Evolutionary conservation across 2,797 vertebrate genomes (phyloP), one percentile per base, ranked within the genome.

Genomic region (Aplochiton taeniatus): DNA sequence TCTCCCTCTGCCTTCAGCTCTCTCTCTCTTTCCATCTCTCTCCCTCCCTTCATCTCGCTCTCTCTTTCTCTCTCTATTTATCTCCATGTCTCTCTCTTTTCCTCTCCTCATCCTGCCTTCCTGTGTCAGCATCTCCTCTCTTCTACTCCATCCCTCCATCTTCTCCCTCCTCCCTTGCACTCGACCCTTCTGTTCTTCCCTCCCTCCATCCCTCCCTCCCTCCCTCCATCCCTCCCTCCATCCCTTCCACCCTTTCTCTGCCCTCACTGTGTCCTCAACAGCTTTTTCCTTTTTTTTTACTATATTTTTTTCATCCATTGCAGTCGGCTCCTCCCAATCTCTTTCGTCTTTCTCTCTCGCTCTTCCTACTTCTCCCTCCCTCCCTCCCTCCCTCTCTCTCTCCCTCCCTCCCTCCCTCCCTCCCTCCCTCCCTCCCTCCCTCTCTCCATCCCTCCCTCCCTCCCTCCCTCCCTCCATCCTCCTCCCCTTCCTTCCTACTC

Each of bases 1-100:
- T 41, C 68, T 81, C 78, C 75, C 85, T 72, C 70, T 72, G 19
- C 80, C 64, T 62, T 42, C 58, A 56, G 8, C 61, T 9, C 8
- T 45, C 18, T 12, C 31, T 31, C 31, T n/a, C 16, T 16, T 14
- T 53, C 51, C 51, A 8, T 62, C 58, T 53, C 49, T 58, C 61
- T 16, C 51, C 51, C 6, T 62, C 58, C 49, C 49, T 58, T 57
- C n/a, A 57, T 63, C 50, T 45, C 56, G 49, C 41, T 62, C 50
- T 63, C 47, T 31, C 31, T 31, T 31, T 31, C 47, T 51, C 56
- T 60, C 61, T 52, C 41, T 54, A 55, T 18, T 20, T 63, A 16
- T 47, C 12, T 61, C 31, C 56, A 31, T 46, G 10, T 49, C 45
- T 46, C 18, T 60, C 41, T 11, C 14, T 55, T 44, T 19, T 48